Conservation (phyloP, 2,113 vertebrate genomes). For the Pao palembangensis region DNA sequence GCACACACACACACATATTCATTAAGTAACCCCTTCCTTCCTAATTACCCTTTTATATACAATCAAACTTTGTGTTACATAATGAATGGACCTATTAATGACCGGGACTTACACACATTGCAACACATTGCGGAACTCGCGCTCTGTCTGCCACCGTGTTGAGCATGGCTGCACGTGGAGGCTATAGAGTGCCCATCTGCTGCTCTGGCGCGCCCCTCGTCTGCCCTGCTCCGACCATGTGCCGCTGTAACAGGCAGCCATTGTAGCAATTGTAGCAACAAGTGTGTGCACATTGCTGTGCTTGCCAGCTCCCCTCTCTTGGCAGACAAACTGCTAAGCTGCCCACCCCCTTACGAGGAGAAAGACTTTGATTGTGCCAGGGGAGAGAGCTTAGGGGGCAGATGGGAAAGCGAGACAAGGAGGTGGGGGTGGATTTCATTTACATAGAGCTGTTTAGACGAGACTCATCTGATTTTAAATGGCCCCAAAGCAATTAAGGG, state of each 20-base stretch:
- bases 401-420: constrained; percentile 41
- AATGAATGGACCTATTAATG: constrained; percentile 71
- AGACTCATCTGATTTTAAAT: constrained; percentile 78
- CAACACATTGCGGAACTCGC: constrained; percentile 39
- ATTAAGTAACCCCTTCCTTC: constrained; percentile 36
- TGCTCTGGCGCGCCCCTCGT: constrained; percentile 33
- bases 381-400: constrained; percentile 59
- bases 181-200: constrained; percentile 62
- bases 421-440: constrained; percentile 68
- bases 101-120: constrained; percentile 51
- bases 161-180: constrained; percentile 59
- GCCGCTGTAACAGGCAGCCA: constrained; percentile 70
- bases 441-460: constrained; percentile 75
- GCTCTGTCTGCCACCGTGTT: constrained; percentile 49
- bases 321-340: constrained; percentile 73
- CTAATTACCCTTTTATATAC: constrained; percentile 67
- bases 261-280: constrained; percentile 76
- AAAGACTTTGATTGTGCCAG: constrained; percentile 77
- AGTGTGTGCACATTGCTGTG: constrained; percentile 76
- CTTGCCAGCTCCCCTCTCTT: constrained; percentile 74
- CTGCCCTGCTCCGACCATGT: constrained; percentile 43
- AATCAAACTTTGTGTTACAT: constrained; percentile 68
- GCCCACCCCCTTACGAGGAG: constrained; percentile 73
- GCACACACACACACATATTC: constrained; percentile 18
- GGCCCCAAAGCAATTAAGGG: constrained; percentile 77